Evolutionary conservation across 2,113 vertebrate genomes (phyloP).

Genomic region (Vidua macroura): DNA sequence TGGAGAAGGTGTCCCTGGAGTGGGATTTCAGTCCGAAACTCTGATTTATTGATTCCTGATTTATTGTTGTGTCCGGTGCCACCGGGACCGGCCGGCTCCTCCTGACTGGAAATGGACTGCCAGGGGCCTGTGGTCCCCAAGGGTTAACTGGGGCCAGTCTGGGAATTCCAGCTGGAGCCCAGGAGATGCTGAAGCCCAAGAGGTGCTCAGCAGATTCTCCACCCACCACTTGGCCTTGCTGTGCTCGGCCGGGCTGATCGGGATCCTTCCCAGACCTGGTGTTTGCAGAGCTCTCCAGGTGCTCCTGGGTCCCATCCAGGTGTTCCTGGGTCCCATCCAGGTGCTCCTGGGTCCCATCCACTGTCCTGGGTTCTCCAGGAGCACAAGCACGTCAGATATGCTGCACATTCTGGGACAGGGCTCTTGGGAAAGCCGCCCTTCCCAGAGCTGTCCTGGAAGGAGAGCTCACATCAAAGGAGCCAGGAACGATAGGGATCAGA

Average conservation of each 20-base stretch:
- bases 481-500: background rate
- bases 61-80: fast-evolving
- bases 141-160: background rate
- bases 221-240: background rate
- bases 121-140: background rate
- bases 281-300: background rate
- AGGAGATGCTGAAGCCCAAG: background rate
- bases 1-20: background rate
- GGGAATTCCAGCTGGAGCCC: background rate
- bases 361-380: background rate
- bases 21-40: fast-evolving
- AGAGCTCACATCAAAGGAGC: background rate
- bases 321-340: background rate
- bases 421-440: background rate
- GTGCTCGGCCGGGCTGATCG: fast-evolving
- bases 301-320: background rate
- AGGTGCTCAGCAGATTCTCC: background rate
- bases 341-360: background rate
- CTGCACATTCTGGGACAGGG: fast-evolving
- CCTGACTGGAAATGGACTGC: background rate
- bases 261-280: background rate
- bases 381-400: fast-evolving
- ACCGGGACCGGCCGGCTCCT: fast-evolving
- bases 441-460: background rate
- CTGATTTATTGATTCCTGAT: background rate